Base-by-base conservation (phyloP, 2,888 invertebrate genomes). In the Drosophila robusta region DNA sequence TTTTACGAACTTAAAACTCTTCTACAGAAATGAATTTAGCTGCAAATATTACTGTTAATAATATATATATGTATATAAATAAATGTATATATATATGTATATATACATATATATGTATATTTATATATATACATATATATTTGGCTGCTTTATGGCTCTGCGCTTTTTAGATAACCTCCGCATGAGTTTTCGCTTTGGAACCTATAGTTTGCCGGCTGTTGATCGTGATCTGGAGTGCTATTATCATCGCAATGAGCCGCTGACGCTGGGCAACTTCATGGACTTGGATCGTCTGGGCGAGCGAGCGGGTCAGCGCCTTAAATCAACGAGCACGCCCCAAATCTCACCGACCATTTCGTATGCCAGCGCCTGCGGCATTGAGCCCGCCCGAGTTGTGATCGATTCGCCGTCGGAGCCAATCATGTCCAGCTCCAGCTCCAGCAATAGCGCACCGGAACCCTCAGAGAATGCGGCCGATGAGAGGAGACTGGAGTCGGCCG, bases 241-340 rank as follows among this genome's bases (percentile, higher is more conserved):
- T 39, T 58, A 78, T 34, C 51, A 54, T 65, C 75, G 57, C n/a
- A 57, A 57, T 18, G 56, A 34, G 16, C 75, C 69, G 6, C 14
- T 76, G 3, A 76, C 66, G 0, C 9, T 74, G 44, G 69, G 50
- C 9, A 74, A 39, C 18, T 78, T 69, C 41, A 57, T 66, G 50
- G 47, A 78, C 47, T 12, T 63, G 56, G 50, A 55, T 2, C 39
- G 14, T 7, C 22, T 78, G 9, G 16, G 22, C 24, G 39, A 55
- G 8, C 45, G 38, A 9, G 24, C 18, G 9, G 44, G 32, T 4
- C 22, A 39, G 8, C 52, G 55, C 11, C 5, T 39, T 4, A 44
- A 44, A n/a, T n/a, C 45, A 24, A 8, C 18, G 4, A 29, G 9
- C 9, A 44, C 32, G 0, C 16, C 41, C 6, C 11, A 34, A 46